phyloP scores from a whole-genome alignment of 2,797 vertebrate species.

The Gambusia yucatana region DNA sequence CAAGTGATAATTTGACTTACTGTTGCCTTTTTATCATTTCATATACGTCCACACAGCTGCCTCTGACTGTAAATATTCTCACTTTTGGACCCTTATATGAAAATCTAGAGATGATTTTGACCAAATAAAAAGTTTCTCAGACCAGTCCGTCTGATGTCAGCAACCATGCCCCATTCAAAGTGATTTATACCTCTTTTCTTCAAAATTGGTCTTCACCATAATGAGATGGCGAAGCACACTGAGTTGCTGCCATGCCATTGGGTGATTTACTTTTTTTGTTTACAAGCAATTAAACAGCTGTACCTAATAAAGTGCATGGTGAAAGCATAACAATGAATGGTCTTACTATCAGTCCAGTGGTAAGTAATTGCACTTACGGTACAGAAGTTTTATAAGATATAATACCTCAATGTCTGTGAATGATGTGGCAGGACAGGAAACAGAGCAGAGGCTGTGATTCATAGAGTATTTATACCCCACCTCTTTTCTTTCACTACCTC shows the following conservation, averaged over 20 bases:
- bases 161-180: neutral
- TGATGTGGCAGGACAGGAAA: conserved; percentile 28
- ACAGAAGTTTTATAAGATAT: conserved; percentile 38
- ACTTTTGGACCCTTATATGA: neutral
- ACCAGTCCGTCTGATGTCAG: neutral
- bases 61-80: neutral
- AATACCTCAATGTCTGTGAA: conserved; percentile 37
- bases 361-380: conserved; percentile 21
- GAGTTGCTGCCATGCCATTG: neutral
- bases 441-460: conserved; percentile 56
- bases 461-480: conserved; percentile 58
- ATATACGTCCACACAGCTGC: neutral
- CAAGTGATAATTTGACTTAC: neutral
- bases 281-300: neutral
- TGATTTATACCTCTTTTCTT: neutral
- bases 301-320: neutral
- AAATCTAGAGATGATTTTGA: neutral
- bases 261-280: neutral
- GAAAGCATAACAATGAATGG: neutral
- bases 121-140: neutral
- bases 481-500: conserved; percentile 67
- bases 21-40: neutral
- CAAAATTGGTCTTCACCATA: neutral
- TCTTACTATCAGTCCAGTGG: conserved; percentile 41
- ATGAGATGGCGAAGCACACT: neutral